Evolutionary conservation across 1,140 invertebrate genomes (phyloP).

Genomic region (Hylaeus anthracinus): DNA sequence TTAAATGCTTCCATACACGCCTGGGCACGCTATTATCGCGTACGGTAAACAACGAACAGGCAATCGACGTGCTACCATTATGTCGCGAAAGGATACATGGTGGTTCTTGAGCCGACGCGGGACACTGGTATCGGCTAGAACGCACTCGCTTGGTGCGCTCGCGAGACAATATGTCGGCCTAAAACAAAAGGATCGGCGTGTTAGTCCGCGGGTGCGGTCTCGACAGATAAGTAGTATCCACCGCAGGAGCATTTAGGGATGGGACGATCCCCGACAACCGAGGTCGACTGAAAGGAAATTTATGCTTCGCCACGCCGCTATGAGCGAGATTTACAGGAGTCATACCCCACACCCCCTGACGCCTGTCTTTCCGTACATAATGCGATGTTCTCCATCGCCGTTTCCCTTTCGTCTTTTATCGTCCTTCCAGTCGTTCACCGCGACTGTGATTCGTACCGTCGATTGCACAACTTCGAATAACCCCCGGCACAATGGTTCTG

Average conservation of each 20-base stretch:
- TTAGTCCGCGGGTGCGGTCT: slow-evolving; percentile 41
- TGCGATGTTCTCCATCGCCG: slow-evolving; percentile 29
- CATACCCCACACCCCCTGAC: neutral
- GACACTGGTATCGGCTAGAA: slow-evolving; percentile 47
- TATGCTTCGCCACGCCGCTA: slow-evolving; percentile 60
- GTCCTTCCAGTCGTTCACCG: slow-evolving; percentile 23
- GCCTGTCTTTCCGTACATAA: slow-evolving; percentile 39
- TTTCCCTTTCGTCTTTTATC: slow-evolving; percentile 57
- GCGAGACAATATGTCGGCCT: slow-evolving; percentile 52
- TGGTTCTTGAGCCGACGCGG: slow-evolving; percentile 5
- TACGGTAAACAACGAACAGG: neutral
- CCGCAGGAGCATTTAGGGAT: slow-evolving; percentile 26
- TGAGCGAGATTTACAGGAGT: slow-evolving; percentile 45
- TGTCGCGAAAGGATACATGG: slow-evolving; percentile 21
- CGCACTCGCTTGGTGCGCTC: slow-evolving; percentile 17
- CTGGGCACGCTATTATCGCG: neutral
- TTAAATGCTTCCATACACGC: neutral
- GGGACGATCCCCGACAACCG: neutral
- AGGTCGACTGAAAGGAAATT: slow-evolving; percentile 58
- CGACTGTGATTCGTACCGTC: slow-evolving; percentile 46
- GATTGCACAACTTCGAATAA: slow-evolving; percentile 53
- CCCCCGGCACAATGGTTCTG: slow-evolving; percentile 41
- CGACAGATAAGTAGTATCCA: slow-evolving; percentile 61
- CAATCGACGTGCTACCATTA: neutral
- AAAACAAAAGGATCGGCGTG: slow-evolving; percentile 57